Percentiles rank a stretch among this genome's conserved stretches.
These are phyloP conservation scores for Elgonia sp. DNA, from an alignment of 2,888 invertebrate genomes.

Conservation along the genomic window DNA sequence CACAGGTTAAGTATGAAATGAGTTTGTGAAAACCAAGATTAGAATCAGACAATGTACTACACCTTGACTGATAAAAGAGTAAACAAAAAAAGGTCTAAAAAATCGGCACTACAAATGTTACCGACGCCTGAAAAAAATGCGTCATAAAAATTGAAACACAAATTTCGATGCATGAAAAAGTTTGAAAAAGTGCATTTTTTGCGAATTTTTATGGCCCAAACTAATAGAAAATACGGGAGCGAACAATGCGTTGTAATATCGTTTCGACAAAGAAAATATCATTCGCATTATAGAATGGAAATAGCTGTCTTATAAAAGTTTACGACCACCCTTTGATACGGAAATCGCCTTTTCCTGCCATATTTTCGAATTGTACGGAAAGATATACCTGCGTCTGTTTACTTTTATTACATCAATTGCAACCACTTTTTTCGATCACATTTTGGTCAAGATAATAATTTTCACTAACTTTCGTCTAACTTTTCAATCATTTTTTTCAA, in stretches of 20 bases:
- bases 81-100: neutral
- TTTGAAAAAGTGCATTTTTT: conserved; percentile 47
- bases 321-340: conserved; percentile 32
- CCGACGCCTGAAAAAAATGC: conserved; percentile 7
- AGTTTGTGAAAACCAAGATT: conserved; percentile 57
- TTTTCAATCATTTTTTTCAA: too few relatives aligned
- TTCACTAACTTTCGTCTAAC: neutral
- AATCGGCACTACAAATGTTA: neutral
- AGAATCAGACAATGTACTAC: conserved; percentile 19
- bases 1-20: conserved; percentile 50
- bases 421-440: neutral
- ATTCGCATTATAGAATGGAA: conserved; percentile 53
- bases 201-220: conserved; percentile 36
- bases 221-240: conserved; percentile 19
- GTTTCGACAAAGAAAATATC: conserved; percentile 39
- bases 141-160: conserved; percentile 43
- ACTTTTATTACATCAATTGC: conserved; percentile 1
- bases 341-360: conserved; percentile 24
- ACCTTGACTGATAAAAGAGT: neutral
- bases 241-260: conserved; percentile 35
- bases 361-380: conserved; percentile 11
- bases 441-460: neutral
- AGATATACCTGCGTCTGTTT: neutral
- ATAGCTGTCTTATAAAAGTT: conserved; percentile 55
- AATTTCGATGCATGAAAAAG: conserved; percentile 47